Evolutionary conservation across 2,888 invertebrate species (phyloP).

Genomic region (Himalopsyche tibetana): DNA sequence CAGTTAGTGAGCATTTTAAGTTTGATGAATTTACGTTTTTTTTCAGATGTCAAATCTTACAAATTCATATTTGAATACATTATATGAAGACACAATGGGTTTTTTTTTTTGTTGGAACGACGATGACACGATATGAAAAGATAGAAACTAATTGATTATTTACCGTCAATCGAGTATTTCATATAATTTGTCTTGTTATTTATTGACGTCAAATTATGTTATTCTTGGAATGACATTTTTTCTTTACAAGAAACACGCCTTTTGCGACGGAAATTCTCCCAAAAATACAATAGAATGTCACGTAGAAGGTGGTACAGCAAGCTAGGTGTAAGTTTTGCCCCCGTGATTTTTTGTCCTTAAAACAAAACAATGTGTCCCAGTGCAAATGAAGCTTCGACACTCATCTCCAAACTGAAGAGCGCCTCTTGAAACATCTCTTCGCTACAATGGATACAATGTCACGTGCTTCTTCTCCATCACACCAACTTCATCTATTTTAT

Average conservation of each 20-base stretch:
- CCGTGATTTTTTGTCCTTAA: neutral
- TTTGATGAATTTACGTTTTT: no score
- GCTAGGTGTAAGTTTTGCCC: neutral
- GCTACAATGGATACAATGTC: conserved; percentile 13
- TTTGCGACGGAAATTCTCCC: neutral
- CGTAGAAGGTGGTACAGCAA: neutral
- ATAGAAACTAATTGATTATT: no score
- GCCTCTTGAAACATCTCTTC: neutral
- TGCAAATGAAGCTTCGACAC: conserved; percentile 26
- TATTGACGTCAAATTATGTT: neutral
- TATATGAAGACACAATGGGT: no score
- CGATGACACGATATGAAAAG: no score
- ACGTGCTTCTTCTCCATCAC: conserved; percentile 2
- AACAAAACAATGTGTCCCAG: conserved; percentile 19
- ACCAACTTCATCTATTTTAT: neutral
- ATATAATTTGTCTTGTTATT: neutral
- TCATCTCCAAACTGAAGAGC: neutral
- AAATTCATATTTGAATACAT: no score
- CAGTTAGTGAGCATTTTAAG: no score
- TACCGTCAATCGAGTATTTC: no score
- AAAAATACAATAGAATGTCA: neutral
- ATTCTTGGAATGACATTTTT: neutral
- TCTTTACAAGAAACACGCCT: neutral
- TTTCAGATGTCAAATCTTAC: no score
- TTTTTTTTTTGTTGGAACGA: no score